A percentile compares a stretch with the other conserved stretches of the same genome.
Conservation (phyloP, 2,888 invertebrate genomes). For the Caenorhabditis angaria region DNA sequence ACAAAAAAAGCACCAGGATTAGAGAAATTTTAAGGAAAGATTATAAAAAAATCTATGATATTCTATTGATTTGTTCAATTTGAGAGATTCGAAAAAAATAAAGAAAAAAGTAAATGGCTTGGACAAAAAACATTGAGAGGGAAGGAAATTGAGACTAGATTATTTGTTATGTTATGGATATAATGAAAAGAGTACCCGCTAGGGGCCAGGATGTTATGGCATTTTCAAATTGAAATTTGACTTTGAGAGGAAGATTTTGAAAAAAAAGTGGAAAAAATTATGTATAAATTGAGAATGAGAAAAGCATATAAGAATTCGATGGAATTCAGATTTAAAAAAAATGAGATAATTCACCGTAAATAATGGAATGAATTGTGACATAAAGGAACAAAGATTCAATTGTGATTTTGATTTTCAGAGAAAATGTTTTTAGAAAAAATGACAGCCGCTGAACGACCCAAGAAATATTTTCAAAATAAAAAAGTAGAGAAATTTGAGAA, state of each 20-base stretch:
- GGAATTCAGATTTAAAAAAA: slow-evolving; percentile 12
- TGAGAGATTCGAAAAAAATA: neutral
- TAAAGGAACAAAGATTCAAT: slow-evolving; percentile 21
- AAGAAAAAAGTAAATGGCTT: slow-evolving; percentile 11
- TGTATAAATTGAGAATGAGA: neutral
- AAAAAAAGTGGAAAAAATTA: neutral
- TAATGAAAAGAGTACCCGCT: slow-evolving; percentile 27
- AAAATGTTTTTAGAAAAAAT: neutral
- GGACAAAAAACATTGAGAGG: too few relatives aligned
- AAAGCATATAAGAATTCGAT: slow-evolving; percentile 6
- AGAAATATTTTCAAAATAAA: neutral
- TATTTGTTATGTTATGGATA: slow-evolving; percentile 22
- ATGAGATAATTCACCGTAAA: slow-evolving; percentile 32
- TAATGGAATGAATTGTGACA: slow-evolving; percentile 38
- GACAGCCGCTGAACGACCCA: slow-evolving; percentile 1
- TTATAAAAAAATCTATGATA: slow-evolving; percentile 15
- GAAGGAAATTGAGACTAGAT: neutral
- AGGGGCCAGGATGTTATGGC: slow-evolving; percentile 36
- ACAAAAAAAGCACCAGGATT: slow-evolving; percentile 12
- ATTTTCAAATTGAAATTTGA: neutral
- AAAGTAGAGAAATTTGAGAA: neutral
- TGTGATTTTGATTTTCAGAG: neutral
- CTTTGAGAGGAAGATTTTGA: neutral
- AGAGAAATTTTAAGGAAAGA: slow-evolving; percentile 14
- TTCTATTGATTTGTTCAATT: slow-evolving; percentile 4